Conservation (phyloP, 2,888 invertebrate species). For the Odontomyia ornata region DNA sequence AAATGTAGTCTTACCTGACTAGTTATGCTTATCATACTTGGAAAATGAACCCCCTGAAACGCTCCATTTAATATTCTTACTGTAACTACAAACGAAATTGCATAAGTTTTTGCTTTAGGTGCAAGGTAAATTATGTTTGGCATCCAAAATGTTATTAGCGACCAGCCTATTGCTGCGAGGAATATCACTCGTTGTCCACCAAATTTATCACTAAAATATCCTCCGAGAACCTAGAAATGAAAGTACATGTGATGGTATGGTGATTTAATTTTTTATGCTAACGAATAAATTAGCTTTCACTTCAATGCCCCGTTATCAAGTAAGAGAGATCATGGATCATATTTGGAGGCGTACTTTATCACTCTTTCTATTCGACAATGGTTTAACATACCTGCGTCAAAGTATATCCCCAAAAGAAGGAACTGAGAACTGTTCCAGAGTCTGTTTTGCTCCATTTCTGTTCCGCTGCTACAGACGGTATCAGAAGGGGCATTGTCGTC, state of each 20-base stretch:
- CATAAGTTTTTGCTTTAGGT: conserved; percentile 58
- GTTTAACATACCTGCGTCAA: conserved; percentile 66
- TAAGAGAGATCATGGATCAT: too few species aligned
- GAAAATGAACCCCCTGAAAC: conserved; percentile 75
- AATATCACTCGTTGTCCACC: conserved; percentile 74
- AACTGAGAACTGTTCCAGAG: conserved; percentile 74
- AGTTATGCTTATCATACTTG: conserved; percentile 74
- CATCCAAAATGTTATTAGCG: conserved; percentile 67
- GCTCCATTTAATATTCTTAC: conserved; percentile 72
- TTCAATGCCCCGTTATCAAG: too few species aligned
- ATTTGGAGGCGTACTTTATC: too few species aligned
- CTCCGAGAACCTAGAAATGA: conserved; percentile 65
- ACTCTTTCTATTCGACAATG: too few species aligned
- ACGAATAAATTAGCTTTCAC: too few species aligned
- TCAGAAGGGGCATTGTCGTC: conserved; percentile 73
- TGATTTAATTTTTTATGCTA: too few species aligned
- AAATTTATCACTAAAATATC: conserved; percentile 69
- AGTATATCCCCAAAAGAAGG: conserved; percentile 80
- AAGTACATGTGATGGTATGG: too few species aligned
- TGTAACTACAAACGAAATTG: conserved; percentile 69
- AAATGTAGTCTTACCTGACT: conserved; percentile 62
- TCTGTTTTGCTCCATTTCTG: conserved; percentile 75
- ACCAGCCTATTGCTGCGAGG: conserved; percentile 70
- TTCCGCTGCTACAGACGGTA: conserved; percentile 71
- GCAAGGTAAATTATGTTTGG: conserved; percentile 66